Evolutionary conservation across 1,140 invertebrate species (phyloP).

Genomic region (Drosophila lini): DNA sequence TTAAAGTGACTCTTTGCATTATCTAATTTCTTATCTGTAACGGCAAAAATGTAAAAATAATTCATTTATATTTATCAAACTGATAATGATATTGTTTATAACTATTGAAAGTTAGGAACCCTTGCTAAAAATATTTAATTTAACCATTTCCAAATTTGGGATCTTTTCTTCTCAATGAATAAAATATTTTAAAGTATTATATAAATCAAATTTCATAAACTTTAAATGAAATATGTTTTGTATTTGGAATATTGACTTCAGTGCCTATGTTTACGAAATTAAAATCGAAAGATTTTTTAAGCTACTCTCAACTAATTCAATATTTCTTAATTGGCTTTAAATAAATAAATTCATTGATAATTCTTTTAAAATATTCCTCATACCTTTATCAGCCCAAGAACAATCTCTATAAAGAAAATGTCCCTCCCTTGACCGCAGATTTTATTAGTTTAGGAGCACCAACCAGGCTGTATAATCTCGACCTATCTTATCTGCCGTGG

Average conservation of each 20-base stretch:
- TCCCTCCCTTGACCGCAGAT: conserved; percentile 1
- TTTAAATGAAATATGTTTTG: too few relatives aligned
- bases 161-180: too few relatives aligned
- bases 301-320: not conserved
- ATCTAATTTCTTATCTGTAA: not conserved
- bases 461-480: conserved; percentile 3
- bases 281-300: not conserved
- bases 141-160: not conserved
- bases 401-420: not conserved
- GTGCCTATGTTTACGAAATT: not conserved
- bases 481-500: conserved; percentile 25
- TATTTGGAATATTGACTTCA: too few relatives aligned
- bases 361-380: not conserved
- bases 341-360: too few relatives aligned
- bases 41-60: not conserved
- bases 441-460: not conserved
- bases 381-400: not conserved
- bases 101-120: not conserved
- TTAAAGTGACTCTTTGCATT: not conserved
- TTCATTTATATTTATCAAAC: not conserved
- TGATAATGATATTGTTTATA: not conserved
- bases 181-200: too few relatives aligned
- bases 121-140: not conserved
- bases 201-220: too few relatives aligned
- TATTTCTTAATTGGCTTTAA: too few relatives aligned